A percentile compares a stretch with the other conserved stretches of the same genome.
Conservation (phyloP, 2,888 invertebrate species). For the Chaetogeoica ovagalla region DNA sequence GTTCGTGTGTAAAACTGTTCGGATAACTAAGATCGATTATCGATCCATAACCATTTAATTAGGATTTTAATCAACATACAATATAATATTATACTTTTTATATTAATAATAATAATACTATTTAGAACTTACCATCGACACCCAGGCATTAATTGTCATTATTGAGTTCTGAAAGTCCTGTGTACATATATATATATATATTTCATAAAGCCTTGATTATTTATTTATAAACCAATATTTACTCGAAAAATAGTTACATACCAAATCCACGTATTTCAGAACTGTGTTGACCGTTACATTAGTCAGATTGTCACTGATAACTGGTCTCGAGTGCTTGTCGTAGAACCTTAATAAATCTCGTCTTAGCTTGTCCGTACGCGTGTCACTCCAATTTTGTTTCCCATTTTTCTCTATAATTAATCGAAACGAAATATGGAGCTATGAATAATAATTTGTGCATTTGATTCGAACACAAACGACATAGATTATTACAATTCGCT, state of each 20-base stretch:
- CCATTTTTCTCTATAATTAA: conserved; percentile 2
- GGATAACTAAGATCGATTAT: conserved; percentile 11
- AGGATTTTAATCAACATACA: not conserved
- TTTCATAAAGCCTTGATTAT: not conserved
- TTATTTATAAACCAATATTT: not conserved
- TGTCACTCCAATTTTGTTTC: conserved; percentile 64
- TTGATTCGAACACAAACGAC: not conserved
- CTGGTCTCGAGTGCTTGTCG: conserved; percentile 65
- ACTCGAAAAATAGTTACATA: conserved; percentile 54
- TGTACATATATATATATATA: conserved; percentile 42
- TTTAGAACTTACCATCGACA: conserved; percentile 65
- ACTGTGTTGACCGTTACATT: conserved; percentile 64
- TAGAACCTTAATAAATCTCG: conserved; percentile 65
- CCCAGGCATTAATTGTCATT: conserved; percentile 66
- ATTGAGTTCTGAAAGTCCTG: conserved; percentile 67
- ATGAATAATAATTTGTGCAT: not conserved
- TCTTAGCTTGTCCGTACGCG: conserved; percentile 64
- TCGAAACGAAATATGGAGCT: not conserved
- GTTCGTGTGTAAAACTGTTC: not conserved
- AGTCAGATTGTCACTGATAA: conserved; percentile 63
- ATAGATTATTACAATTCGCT: not conserved
- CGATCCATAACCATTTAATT: not conserved
- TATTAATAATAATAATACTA: not conserved
- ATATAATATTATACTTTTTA: not conserved
- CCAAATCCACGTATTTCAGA: conserved; percentile 68